Percentiles rank a stretch among this genome's conserved stretches.
Conservation (phyloP, 1,140 invertebrate species). For the Hirudo medicinalis region DNA sequence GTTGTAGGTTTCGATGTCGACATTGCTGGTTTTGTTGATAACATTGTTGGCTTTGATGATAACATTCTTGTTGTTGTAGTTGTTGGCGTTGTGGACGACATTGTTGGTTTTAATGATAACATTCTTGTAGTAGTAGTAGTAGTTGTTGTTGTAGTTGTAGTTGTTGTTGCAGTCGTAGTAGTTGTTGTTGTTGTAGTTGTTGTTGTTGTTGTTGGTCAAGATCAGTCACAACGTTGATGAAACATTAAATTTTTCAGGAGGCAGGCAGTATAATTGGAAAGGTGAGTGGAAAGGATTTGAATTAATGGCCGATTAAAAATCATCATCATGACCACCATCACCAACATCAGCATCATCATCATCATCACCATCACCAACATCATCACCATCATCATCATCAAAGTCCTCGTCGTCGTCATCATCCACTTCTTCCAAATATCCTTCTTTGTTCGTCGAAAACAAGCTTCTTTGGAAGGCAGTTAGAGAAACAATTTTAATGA, state of each 20-base stretch:
- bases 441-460: neutral
- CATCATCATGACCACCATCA: neutral
- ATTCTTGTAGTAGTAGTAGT: too few species aligned
- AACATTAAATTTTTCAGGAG: neutral
- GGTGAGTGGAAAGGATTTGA: neutral
- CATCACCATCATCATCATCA: slow-evolving; percentile 5
- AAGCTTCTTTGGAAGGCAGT: neutral
- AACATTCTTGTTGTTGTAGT: too few species aligned
- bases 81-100: neutral
- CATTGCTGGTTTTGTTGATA: neutral
- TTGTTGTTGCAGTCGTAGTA: neutral
- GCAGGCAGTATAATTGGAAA: too few species aligned
- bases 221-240: neutral
- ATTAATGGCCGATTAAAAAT: neutral
- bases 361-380: neutral
- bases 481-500: too few species aligned
- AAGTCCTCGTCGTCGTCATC: neutral
- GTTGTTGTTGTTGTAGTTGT: neutral
- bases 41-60: neutral
- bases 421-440: neutral
- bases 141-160: neutral
- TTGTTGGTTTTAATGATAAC: neutral
- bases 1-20: neutral
- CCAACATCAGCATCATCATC: too few species aligned
- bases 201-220: neutral